Conservation (phyloP, 2,797 vertebrate species). For the Chelidonichthys spinosus region DNA sequence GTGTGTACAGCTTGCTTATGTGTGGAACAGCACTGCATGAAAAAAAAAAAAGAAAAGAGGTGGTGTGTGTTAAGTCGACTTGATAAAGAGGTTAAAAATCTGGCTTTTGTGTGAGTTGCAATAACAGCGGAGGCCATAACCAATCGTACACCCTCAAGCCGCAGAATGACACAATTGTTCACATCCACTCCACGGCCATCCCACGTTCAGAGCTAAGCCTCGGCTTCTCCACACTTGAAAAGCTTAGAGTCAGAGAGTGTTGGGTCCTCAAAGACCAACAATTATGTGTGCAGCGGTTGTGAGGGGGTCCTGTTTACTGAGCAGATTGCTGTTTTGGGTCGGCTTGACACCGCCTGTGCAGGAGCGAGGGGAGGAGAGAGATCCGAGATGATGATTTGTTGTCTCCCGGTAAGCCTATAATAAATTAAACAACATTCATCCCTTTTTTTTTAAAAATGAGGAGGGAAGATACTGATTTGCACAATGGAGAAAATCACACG, state of each 20-base stretch:
- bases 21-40: background rate
- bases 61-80: background rate
- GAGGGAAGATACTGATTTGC: background rate
- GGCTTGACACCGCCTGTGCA: slow-evolving; percentile 17
- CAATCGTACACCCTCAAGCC: slow-evolving; percentile 40
- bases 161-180: slow-evolving; percentile 41
- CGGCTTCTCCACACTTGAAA: slow-evolving; percentile 54
- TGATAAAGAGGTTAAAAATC: slow-evolving; percentile 22
- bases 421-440: slow-evolving; percentile 9
- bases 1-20: background rate
- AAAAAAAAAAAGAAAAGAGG: background rate
- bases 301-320: slow-evolving; percentile 36
- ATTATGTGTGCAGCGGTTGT: slow-evolving; percentile 37
- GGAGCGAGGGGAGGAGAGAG: background rate
- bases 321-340: slow-evolving; percentile 44
- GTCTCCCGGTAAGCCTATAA: slow-evolving; percentile 5
- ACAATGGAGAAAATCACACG: background rate
- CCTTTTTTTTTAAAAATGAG: slow-evolving; percentile 6
- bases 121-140: slow-evolving; percentile 18
- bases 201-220: slow-evolving; percentile 31
- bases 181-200: slow-evolving; percentile 24
- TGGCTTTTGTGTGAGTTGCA: slow-evolving; percentile 23
- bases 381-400: slow-evolving; percentile 9
- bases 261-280: slow-evolving; percentile 40
- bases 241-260: slow-evolving; percentile 52